Evolutionary conservation across 2,797 vertebrate genomes (phyloP), one percentile per base, ranked within the genome.

Genomic region (Enteromius afrohamiltoni): DNA sequence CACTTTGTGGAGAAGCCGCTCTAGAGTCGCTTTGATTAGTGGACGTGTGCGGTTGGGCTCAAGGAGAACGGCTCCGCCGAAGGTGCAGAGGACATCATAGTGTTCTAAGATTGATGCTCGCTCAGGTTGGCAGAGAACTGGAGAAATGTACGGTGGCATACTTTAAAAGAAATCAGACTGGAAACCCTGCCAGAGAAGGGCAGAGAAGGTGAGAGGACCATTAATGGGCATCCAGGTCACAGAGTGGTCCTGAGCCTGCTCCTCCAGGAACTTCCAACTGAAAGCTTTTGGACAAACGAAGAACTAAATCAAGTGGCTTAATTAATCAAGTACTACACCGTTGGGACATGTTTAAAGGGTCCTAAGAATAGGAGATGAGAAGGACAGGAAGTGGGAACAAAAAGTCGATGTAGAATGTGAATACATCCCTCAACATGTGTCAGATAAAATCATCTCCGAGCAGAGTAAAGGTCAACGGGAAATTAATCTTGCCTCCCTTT

Each of bases 1-100:
- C 75, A 82, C 77, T 71, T 65, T 80, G 74, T 71, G 74, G 77
- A 75, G 80, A 85, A 42, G 77, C 68, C 79, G 79, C 83, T 77
- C 60, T 34, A 73, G 69, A 51, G 64, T 45, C 40, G 13, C 55
- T 85, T 83, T 78, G 75, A 85, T 85, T 79, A 83, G 75, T 80
- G 67, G 60, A 82, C 77, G 74, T 68, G 67, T 53, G 34, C 14
- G 80, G 77, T 51, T 9, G 47, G 83, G n/a, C 78, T 83, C 83
- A 80, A 81, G 73, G 77, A 83, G 80, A 83, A 74, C 4, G 53
- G 64, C 45, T 58, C 53, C 3, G n/a, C 51, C 53, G 31, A 74
- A 73, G 58, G 79, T 42, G 53, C 37, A 83, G 40, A 81, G 79
- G 84, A 84, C 75, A 68, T 49, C 34, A 10, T 34, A 49, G 67